Conservation (phyloP, 2,113 vertebrate species). For the Speoplatyrhinus poulsoni region DNA sequence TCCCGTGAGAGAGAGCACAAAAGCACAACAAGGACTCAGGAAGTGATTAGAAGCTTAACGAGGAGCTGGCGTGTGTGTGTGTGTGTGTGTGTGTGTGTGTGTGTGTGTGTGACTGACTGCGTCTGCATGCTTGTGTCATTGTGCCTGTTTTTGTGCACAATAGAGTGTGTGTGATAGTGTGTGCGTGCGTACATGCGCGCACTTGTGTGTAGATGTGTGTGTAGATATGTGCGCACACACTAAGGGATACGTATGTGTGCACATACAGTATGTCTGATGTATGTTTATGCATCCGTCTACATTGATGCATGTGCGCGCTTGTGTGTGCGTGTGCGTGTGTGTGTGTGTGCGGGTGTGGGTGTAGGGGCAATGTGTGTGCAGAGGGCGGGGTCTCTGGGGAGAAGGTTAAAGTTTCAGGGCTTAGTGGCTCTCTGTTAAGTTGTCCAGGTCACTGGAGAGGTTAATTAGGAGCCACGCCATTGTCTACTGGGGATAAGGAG, state of each 20-base stretch:
- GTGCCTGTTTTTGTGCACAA: constrained; percentile 47
- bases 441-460: constrained; percentile 65
- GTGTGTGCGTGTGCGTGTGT: constrained; percentile 2
- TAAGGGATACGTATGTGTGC: neutral
- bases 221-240: neutral
- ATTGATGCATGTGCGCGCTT: constrained; percentile 1
- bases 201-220: constrained; percentile 3
- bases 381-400: constrained; percentile 9
- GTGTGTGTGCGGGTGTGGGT: constrained; percentile 8
- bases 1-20: constrained; percentile 48
- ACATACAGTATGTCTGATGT: neutral
- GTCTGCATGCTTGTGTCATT: neutral
- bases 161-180: constrained; percentile 63
- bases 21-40: constrained; percentile 68
- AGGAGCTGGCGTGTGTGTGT: constrained; percentile 42
- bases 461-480: constrained; percentile 70
- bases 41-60: constrained; percentile 73
- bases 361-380: constrained; percentile 16
- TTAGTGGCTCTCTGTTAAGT: constrained; percentile 70
- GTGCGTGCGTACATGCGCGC: constrained; percentile 1
- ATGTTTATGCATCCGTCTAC: neutral
- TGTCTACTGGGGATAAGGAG: constrained; percentile 54
- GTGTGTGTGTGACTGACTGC: constrained; percentile 3
- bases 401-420: constrained; percentile 63
- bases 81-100: constrained; percentile 11